A percentile compares a stretch with the other conserved stretches of the same genome.
Evolutionary conservation across 2,888 invertebrate species (phyloP).

Genomic region (Allophyes oxyacanthae): DNA sequence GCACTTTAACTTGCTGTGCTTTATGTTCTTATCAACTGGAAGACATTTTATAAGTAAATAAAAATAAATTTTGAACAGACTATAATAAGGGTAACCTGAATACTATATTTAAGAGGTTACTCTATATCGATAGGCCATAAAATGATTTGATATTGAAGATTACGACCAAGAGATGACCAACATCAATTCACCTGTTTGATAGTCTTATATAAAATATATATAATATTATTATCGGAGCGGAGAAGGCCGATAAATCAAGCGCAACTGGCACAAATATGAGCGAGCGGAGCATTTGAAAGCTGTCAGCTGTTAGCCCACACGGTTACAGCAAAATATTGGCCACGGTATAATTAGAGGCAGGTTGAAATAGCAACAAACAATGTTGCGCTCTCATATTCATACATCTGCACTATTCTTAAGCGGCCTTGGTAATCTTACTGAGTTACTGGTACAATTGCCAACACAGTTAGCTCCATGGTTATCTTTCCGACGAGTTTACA

Average conservation of each 20-base stretch:
- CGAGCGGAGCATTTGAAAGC: conserved; percentile 62
- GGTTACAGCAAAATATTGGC: conserved; percentile 64
- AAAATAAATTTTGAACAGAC: too few species aligned
- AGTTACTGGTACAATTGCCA: conserved; percentile 64
- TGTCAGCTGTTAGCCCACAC: conserved; percentile 68
- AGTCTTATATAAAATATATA: conserved; percentile 18
- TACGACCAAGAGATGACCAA: too few species aligned
- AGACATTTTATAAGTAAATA: too few species aligned
- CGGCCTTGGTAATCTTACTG: conserved; percentile 76
- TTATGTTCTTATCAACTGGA: too few species aligned
- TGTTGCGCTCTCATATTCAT: conserved; percentile 73
- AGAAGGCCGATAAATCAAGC: conserved; percentile 49
- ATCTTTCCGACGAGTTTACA: conserved; percentile 24
- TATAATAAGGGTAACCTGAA: too few species aligned
- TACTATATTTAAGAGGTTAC: too few species aligned
- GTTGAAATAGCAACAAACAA: conserved; percentile 73
- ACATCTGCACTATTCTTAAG: conserved; percentile 75
- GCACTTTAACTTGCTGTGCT: too few species aligned
- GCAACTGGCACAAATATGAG: conserved; percentile 58
- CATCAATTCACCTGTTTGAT: conserved; percentile 39
- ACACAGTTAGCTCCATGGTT: conserved; percentile 47
- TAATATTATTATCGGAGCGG: conserved; percentile 25
- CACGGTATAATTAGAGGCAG: conserved; percentile 73
- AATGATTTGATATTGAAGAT: too few species aligned
- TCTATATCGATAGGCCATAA: too few species aligned